Conservation (phyloP, 2,888 invertebrate species). For the Leucophenga maculata region DNA sequence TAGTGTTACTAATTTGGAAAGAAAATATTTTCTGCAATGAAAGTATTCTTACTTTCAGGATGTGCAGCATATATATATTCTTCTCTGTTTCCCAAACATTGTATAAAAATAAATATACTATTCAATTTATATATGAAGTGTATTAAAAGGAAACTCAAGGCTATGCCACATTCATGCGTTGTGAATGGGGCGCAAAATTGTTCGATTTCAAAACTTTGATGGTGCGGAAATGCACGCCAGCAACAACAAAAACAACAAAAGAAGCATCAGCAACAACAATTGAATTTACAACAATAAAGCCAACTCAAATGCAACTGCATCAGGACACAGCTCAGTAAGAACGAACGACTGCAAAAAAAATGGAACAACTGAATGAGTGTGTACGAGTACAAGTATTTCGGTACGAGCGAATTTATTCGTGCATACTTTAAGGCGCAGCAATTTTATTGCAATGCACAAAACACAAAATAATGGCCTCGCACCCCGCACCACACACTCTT, state of each 20-base stretch:
- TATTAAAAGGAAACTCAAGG: too few species aligned
- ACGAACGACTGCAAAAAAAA: not conserved
- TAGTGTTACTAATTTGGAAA: too few species aligned
- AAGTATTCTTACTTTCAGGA: too few species aligned
- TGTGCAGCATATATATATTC: too few species aligned
- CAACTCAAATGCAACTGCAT: conserved; percentile 7
- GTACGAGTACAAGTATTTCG: not conserved
- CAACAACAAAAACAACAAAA: conserved; percentile 34
- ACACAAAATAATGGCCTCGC: not conserved
- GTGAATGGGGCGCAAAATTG: conserved; percentile 42
- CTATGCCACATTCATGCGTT: conserved; percentile 24
- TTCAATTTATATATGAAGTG: too few species aligned
- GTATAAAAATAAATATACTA: conserved; percentile 14
- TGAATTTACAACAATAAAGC: conserved; percentile 38
- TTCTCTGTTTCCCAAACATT: too few species aligned
- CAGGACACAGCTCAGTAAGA: not conserved
- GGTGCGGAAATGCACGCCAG: conserved; percentile 49
- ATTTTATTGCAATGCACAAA: conserved; percentile 5
- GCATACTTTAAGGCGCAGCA: conserved; percentile 37
- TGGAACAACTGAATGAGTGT: too few species aligned
- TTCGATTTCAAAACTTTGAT: conserved; percentile 54
- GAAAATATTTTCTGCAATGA: too few species aligned
- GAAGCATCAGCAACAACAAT: conserved; percentile 25
- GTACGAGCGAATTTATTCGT: conserved; percentile 36
- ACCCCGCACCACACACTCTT: too few species aligned